These are phyloP conservation scores for Aplidium turbinatum DNA, from an alignment of 23 tunicate species.

Conservation along the genomic window DNA sequence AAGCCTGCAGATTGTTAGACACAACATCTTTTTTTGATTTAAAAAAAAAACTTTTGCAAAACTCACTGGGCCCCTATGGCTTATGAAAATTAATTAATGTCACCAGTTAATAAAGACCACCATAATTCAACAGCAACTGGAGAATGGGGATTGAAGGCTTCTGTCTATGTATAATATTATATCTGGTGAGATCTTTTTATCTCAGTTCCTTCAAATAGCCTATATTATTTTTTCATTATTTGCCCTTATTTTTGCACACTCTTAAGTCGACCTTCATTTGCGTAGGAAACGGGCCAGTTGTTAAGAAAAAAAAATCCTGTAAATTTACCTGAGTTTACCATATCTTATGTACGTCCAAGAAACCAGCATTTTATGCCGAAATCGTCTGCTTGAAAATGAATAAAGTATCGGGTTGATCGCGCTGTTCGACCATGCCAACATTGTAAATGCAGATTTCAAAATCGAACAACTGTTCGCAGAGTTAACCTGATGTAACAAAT, in stretches of 20 bases:
- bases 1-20: too few relatives aligned
- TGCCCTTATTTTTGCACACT: neutral
- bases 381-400: constrained; percentile 65
- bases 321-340: constrained; percentile 50
- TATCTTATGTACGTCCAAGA: constrained; percentile 33
- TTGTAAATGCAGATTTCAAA: constrained; percentile 17
- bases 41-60: too few relatives aligned
- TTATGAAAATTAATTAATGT: neutral
- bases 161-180: too few relatives aligned
- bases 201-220: neutral
- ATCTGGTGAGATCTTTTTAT: too few relatives aligned
- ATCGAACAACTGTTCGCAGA: constrained; percentile 20
- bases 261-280: too few relatives aligned
- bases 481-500: too few relatives aligned
- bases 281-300: too few relatives aligned
- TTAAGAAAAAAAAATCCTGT: too few relatives aligned
- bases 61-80: too few relatives aligned
- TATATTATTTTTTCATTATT: neutral
- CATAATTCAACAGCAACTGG: too few relatives aligned
- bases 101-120: neutral
- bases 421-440: constrained; percentile 75
- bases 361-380: constrained; percentile 42
- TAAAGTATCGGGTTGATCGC: constrained; percentile 67
- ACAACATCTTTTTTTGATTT: too few relatives aligned
- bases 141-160: too few relatives aligned